phyloP scores from a whole-genome alignment of 1,140 invertebrate genomes.

The Drosophila pseudoananassae region DNA sequence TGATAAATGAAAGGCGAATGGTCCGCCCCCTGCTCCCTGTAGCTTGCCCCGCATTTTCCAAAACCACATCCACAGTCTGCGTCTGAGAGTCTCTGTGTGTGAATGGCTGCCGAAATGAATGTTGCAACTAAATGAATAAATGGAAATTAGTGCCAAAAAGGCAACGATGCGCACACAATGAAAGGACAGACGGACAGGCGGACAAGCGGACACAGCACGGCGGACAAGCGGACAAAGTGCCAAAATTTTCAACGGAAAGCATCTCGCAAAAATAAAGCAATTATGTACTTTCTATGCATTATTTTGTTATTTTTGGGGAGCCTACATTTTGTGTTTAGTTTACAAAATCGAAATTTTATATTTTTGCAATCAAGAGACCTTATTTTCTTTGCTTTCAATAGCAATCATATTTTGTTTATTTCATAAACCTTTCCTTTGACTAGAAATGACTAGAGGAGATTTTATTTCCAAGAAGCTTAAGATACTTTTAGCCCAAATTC shows the following conservation, averaged over 20 bases:
- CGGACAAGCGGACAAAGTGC: conserved; percentile 24
- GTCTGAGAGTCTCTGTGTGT: conserved; percentile 39
- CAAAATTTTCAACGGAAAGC: conserved; percentile 2
- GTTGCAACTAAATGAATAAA: conserved; percentile 78
- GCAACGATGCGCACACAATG: conserved; percentile 51
- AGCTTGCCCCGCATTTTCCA: neutral
- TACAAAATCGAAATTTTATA: neutral
- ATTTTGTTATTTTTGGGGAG: neutral
- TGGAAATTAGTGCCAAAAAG: conserved; percentile 72
- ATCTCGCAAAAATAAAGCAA: conserved; percentile 12
- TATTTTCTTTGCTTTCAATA: no score
- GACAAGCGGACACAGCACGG: neutral
- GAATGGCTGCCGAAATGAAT: conserved; percentile 67
- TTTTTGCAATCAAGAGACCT: neutral
- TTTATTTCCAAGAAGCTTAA: no score
- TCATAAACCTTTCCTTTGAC: no score
- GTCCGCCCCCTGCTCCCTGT: neutral
- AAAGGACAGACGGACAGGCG: conserved; percentile 16
- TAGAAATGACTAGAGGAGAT: no score
- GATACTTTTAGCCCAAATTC: no score
- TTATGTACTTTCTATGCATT: neutral
- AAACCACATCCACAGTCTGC: conserved; percentile 22
- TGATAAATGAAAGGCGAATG: conserved; percentile 50
- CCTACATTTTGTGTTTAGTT: neutral
- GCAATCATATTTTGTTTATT: no score